Percentiles rank a stretch among this genome's conserved stretches.
Evolutionary conservation across 2,113 vertebrate species (phyloP).

Genomic region (Promerops cafer): DNA sequence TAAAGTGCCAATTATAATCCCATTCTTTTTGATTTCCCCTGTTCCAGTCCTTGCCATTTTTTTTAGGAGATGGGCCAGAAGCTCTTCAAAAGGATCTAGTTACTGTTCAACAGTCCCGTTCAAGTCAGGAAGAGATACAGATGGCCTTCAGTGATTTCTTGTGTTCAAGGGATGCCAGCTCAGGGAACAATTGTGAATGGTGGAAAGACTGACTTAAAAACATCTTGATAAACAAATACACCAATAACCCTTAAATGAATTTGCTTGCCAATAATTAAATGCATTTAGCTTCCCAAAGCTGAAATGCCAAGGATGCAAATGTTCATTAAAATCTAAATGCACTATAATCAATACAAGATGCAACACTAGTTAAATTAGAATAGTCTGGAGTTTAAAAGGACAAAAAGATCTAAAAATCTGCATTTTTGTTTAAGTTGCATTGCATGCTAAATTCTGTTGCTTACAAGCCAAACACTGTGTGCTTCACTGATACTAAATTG

Average conservation of each 20-base stretch:
- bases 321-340: neutral
- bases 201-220: neutral
- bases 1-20: neutral
- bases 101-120: neutral
- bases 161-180: neutral
- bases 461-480: neutral
- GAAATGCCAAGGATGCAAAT: neutral
- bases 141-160: constrained; percentile 8
- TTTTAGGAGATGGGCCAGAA: neutral
- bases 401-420: neutral
- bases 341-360: neutral
- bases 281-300: neutral
- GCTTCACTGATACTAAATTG: neutral
- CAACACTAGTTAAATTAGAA: neutral
- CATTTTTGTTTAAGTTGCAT: neutral
- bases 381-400: neutral
- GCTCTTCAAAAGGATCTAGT: neutral
- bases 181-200: constrained; percentile 20
- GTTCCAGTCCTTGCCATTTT: neutral
- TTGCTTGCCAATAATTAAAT: neutral
- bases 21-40: neutral
- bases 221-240: constrained; percentile 28
- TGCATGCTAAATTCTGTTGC: neutral
- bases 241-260: neutral
- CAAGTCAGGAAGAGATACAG: neutral